phyloP scores from a whole-genome alignment of 2,888 invertebrate genomes.

The Tuta absoluta region DNA sequence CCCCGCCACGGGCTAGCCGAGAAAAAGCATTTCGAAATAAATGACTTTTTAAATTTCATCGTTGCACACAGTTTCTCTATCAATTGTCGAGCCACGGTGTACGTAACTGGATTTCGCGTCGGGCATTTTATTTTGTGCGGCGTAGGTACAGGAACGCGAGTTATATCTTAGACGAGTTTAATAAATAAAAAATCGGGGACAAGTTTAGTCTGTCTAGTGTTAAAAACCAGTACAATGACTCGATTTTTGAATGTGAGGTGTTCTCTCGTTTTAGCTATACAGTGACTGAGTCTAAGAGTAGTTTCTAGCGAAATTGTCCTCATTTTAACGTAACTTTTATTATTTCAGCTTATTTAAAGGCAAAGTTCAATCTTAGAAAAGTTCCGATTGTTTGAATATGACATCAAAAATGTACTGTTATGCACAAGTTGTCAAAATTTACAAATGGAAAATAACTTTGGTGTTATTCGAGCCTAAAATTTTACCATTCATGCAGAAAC shows the following conservation, averaged over 20 bases:
- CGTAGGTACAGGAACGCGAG: conserved; percentile 67
- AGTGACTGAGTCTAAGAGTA: too few species aligned
- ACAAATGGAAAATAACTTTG: too few species aligned
- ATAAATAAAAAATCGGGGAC: conserved; percentile 58
- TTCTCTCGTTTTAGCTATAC: background rate
- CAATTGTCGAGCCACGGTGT: conserved; percentile 77
- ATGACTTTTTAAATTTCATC: conserved; percentile 82
- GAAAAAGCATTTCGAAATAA: conserved; percentile 81
- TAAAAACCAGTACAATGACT: conserved; percentile 51
- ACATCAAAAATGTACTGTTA: too few species aligned
- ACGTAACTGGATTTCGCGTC: conserved; percentile 76
- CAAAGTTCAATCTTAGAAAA: too few species aligned
- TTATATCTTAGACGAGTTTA: conserved; percentile 63
- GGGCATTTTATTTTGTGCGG: conserved; percentile 77
- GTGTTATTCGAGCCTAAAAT: too few species aligned
- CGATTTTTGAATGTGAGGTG: conserved; percentile 5
- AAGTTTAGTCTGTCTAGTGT: conserved; percentile 47
- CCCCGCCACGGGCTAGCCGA: conserved; percentile 74
- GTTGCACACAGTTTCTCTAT: conserved; percentile 81
- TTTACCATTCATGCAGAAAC: too few species aligned
- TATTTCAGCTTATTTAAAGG: too few species aligned
- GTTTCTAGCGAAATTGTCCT: too few species aligned
- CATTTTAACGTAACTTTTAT: too few species aligned
- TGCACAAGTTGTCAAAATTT: too few species aligned
- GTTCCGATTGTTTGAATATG: too few species aligned